phyloP scores from a whole-genome alignment of 2,113 vertebrate species.

The Salvelinus fontinalis region DNA sequence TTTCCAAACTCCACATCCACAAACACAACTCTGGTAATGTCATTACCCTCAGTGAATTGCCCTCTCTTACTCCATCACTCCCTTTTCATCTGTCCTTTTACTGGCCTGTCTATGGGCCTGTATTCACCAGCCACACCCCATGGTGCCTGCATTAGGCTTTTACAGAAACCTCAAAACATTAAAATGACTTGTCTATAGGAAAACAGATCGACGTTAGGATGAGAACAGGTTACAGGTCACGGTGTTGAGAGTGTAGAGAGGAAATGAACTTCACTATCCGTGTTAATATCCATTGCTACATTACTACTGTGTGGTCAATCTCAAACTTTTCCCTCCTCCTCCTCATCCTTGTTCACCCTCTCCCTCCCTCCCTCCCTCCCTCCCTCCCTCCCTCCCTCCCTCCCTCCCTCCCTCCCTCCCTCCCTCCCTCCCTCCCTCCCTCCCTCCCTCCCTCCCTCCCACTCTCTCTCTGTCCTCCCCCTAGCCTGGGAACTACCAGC shows the following conservation, averaged over 20 bases:
- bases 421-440: not conserved
- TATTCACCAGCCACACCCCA: conserved; percentile 26
- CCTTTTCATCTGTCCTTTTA: not conserved
- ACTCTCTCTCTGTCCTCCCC: conserved; percentile 25
- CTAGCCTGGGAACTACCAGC: conserved; percentile 81
- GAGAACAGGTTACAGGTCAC: too few relatives aligned
- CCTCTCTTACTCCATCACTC: not conserved
- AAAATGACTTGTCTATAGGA: not conserved
- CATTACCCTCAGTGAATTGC: conserved; percentile 41
- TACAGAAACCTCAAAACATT: conserved; percentile 5
- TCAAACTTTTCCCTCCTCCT: not conserved
- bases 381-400: conserved; percentile 10
- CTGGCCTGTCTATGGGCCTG: conserved; percentile 5
- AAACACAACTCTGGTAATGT: conserved; percentile 64
- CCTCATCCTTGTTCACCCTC: not conserved
- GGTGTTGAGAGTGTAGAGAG: too few relatives aligned
- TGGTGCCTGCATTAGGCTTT: not conserved
- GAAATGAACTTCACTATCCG: too few relatives aligned
- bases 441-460: not conserved
- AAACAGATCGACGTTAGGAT: conserved; percentile 15
- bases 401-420: not conserved
- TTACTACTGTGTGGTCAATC: not conserved
- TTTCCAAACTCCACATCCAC: conserved; percentile 73
- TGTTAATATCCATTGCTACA: too few relatives aligned
- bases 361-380: conserved; percentile 7